Evolutionary conservation across 2,888 invertebrate genomes (phyloP), one percentile per base, ranked within the genome.

Genomic region (Anarsia innoxiella): DNA sequence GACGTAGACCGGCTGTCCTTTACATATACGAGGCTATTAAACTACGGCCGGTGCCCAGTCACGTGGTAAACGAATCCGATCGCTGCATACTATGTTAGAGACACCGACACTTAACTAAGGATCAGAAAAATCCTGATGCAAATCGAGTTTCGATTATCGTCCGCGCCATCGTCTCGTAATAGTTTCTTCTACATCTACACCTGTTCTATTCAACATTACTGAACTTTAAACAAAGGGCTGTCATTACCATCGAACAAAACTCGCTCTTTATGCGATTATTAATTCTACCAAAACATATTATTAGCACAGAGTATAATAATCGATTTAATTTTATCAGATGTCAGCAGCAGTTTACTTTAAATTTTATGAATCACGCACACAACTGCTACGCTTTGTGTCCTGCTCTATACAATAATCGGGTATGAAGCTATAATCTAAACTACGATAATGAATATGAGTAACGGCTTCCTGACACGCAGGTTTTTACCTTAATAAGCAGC

Each of bases 21-120:
- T 83, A 79, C 82, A 83, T 80, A 80, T 76, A 82, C 76, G 74
- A 76, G 68, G 73, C 82, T 72, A 83, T 84, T 84, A 83, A 82
- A 80, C 74, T 68, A 71, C 76, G 65, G 61, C 64, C 66, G 61
- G 69, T 74, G 72, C 66, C 74, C 80, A 79, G 78, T 82, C 82
- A 79, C 73, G 80, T 83, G 82, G 75, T 76, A 83, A 84, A 83
- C 83, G 82, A 82, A 82, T 78, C 68, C 76, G 68, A 82, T 79
- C 64, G 71, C 61, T 67, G 69, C 70, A 69, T 59, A 69, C 68
- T 68, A 67, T 68, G 74, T 73, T 68, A 70, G 73, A 53, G 51
- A 47, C 52, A 55, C 52, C 66, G 66, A 65, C 65, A 61, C 53
- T 56, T 58, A 56, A 56, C 53, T 51, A 45, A 59, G 54, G 51